Evolutionary conservation across 2,797 vertebrate genomes (phyloP), one percentile per base, ranked within the genome.

Genomic region (Harpagifer antarcticus): DNA sequence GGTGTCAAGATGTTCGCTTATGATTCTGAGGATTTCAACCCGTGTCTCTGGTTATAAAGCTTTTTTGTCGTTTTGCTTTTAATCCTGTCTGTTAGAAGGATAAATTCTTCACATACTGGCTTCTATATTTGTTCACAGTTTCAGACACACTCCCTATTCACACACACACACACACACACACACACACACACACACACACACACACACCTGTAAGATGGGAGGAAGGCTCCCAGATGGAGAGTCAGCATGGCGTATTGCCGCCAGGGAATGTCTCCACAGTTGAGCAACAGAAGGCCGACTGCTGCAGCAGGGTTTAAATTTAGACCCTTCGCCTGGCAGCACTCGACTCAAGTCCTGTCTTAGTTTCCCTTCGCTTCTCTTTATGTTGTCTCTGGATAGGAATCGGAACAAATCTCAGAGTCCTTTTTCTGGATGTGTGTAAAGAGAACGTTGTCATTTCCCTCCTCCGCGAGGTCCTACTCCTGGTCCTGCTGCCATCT

Each of bases 231-330:
- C 87, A 88, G 84, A 88, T 87, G 83, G 87, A 77, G 64, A 56
- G 76, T 58, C 83, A 64, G 69, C 70, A 68, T 79, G 80, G 49
- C 44, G n/a, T 55, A 49, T 27, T 23, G 73, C 55, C 56, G 48
- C 50, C 52, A 44, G 80, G 63, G 65, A 81, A 77, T 74, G 64
- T 81, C 68, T 81, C 43, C 44, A 62, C 68, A 57, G 55, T 82
- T 81, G 44, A 88, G 81, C 81, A 75, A 74, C 77, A 83, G 79
- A 82, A 83, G 74, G 79, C 72, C 44, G 3, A 72, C 81, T 70
- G 77, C 75, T 77, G 81, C 60, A 66, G 54, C 59, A 45, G n/a
- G 55, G 77, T 81, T 89, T 89, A 87, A 83, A 87, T 86, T 87
- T 88, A 89, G 79, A 78, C 62, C 57, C 49, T 19, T 16, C 10